Conservation (phyloP, 2,797 vertebrate species). For the Falco biarmicus region DNA sequence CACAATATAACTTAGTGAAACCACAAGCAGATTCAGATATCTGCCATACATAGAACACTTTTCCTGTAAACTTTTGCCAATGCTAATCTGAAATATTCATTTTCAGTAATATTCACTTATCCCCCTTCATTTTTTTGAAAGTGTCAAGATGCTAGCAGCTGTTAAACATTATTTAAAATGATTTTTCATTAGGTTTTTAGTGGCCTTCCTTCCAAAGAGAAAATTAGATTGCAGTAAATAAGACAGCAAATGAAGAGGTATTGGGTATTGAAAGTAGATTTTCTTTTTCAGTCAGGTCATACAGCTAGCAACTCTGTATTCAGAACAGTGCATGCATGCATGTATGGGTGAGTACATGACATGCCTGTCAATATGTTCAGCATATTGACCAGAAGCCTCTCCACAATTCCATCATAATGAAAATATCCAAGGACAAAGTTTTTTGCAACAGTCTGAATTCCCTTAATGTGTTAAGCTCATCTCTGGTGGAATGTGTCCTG, state of each 20-base stretch:
- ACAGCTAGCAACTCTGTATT: not conserved
- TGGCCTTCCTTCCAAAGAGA: not conserved
- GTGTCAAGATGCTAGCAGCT: not conserved
- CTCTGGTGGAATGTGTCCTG: not conserved
- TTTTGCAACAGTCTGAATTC: not conserved
- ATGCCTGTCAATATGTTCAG: not conserved
- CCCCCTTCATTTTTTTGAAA: not conserved
- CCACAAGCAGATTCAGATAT: constrained; percentile 55
- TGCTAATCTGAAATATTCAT: not conserved
- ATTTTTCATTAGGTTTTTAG: not conserved
- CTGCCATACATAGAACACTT: not conserved
- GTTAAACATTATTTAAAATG: not conserved
- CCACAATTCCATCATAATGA: not conserved
- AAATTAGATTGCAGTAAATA: not conserved
- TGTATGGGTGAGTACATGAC: not conserved
- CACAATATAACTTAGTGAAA: not conserved
- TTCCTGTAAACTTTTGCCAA: constrained; percentile 4
- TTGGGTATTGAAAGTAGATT: not conserved
- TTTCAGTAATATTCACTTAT: not conserved
- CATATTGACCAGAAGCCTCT: not conserved
- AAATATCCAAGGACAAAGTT: not conserved
- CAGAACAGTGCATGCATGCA: not conserved
- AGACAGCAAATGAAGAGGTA: not conserved
- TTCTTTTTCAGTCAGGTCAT: not conserved
- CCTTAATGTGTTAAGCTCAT: not conserved